A percentile compares a stretch with the other conserved stretches of the same genome.
Conservation (phyloP, 1,140 invertebrate genomes). For the Paramacrobiotus metropolitanus region DNA sequence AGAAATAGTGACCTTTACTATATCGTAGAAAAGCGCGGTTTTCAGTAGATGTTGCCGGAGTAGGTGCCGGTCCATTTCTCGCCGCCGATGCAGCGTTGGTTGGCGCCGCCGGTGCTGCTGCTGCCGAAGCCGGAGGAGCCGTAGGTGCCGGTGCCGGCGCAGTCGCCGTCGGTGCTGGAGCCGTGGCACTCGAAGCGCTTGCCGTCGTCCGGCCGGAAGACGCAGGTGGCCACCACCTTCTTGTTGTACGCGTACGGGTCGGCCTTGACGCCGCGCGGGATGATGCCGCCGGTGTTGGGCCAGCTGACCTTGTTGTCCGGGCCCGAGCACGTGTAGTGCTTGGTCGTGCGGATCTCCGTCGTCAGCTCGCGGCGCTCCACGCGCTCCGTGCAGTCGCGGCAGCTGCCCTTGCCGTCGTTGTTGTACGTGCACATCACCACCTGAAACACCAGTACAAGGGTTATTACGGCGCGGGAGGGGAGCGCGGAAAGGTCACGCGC, state of each 20-base stretch:
- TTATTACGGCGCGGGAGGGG: not conserved
- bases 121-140: not conserved
- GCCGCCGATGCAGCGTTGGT: not conserved
- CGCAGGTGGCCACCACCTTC: not conserved
- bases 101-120: not conserved
- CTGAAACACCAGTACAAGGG: not conserved
- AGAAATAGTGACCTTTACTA: too few relatives aligned
- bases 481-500: not conserved
- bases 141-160: not conserved
- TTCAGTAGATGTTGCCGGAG: not conserved
- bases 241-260: not conserved
- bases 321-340: slow-evolving; percentile 1
- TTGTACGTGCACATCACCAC: not conserved
- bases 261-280: not conserved
- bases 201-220: not conserved
- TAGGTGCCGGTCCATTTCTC: not conserved
- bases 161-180: slow-evolving; percentile 8
- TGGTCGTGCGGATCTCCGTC: not conserved
- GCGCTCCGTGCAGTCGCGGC: not conserved
- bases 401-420: not conserved
- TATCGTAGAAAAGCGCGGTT: too few relatives aligned
- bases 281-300: not conserved
- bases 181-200: slow-evolving; percentile 7
- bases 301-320: not conserved
- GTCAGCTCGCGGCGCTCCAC: not conserved